Conservation (phyloP, 2,888 invertebrate genomes). For the Xanthia togata region DNA sequence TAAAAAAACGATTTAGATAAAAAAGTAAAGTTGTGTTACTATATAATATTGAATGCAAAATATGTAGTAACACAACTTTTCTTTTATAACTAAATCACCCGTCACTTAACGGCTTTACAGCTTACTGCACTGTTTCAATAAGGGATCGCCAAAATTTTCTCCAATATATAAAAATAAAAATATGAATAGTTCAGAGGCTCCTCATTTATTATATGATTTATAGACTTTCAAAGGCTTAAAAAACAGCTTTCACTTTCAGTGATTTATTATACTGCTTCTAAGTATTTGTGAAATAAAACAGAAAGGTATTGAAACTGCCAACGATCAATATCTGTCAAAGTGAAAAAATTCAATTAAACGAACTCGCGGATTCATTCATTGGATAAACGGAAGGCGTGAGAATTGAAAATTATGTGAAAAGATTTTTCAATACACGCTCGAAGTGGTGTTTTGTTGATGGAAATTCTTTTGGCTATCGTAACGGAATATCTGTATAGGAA, state of each 20-base stretch:
- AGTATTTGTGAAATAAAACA: conserved; percentile 86
- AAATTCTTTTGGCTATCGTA: conserved; percentile 75
- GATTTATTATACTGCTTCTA: conserved; percentile 84
- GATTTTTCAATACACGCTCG: conserved; percentile 77
- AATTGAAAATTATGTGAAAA: conserved; percentile 85
- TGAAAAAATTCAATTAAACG: conserved; percentile 87
- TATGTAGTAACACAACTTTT: background rate
- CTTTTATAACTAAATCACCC: conserved; percentile 2
- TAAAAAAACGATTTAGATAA: background rate
- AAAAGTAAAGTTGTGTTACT: background rate
- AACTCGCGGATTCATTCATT: conserved; percentile 81
- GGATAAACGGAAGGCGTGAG: conserved; percentile 84
- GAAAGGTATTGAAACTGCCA: conserved; percentile 82
- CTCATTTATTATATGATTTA: conserved; percentile 83
- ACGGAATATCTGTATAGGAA: conserved; percentile 38
- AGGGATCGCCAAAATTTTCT: conserved; percentile 28
- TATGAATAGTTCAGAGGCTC: conserved; percentile 72
- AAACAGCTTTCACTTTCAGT: conserved; percentile 82
- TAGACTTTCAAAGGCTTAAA: conserved; percentile 82
- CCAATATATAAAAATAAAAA: conserved; percentile 50
- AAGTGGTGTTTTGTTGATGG: conserved; percentile 81
- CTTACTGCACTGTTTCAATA: conserved; percentile 38
- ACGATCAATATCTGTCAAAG: conserved; percentile 88
- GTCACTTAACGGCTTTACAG: conserved; percentile 28
- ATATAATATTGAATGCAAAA: background rate